A percentile compares a stretch with the other conserved stretches of the same genome.
phyloP scores from a whole-genome alignment of 2,797 vertebrate species.

The Pseudopleuronectes americanus region DNA sequence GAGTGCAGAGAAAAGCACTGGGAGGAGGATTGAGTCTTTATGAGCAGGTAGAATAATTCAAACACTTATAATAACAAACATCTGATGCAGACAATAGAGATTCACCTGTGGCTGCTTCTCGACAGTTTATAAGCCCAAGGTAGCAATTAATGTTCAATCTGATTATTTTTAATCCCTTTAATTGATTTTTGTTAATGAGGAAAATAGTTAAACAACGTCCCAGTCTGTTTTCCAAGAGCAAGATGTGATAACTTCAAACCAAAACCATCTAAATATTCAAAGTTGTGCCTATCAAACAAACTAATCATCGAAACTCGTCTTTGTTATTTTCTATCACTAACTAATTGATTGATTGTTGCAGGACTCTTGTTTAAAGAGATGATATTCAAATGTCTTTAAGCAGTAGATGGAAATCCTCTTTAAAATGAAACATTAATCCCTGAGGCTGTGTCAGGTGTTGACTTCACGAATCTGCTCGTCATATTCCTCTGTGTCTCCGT shows the following conservation, averaged over 20 bases:
- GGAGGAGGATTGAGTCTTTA: conserved; percentile 2
- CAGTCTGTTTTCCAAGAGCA: no score
- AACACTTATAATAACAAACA: conserved; percentile 7
- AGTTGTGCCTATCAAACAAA: no score
- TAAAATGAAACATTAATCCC: not conserved
- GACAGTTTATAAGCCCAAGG: not conserved
- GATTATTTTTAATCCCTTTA: not conserved
- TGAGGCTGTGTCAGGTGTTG: not conserved
- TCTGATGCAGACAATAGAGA: not conserved
- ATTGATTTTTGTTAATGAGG: not conserved
- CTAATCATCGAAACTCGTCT: no score
- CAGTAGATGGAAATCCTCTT: not conserved
- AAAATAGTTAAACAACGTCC: no score
- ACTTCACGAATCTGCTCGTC: conserved; percentile 1
- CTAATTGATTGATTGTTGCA: no score
- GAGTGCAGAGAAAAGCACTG: conserved; percentile 11
- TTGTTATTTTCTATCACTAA: no score
- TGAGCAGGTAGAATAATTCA: conserved; percentile 5
- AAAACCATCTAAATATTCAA: no score
- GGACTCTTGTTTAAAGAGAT: no score
- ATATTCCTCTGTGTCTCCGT: conserved; percentile 2
- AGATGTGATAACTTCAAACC: no score
- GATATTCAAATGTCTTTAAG: no score
- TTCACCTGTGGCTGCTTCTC: not conserved
- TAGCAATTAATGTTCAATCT: not conserved